A percentile compares a stretch with the other conserved stretches of the same genome.
Evolutionary conservation across 2,888 invertebrate species (phyloP).

Genomic region (Kuschelorhynchus macadamiae): DNA sequence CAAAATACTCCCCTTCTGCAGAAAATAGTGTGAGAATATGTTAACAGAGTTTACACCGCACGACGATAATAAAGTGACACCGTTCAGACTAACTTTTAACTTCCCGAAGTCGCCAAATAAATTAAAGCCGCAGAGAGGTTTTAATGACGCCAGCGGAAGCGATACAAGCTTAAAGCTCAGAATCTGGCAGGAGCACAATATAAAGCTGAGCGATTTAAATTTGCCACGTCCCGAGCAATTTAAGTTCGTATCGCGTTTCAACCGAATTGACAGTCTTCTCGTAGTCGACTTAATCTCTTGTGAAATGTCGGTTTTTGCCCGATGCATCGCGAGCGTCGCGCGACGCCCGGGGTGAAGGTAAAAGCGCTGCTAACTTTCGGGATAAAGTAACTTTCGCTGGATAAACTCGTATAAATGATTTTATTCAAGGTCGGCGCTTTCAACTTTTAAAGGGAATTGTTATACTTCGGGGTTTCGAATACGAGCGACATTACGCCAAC

Average conservation of each 20-base stretch:
- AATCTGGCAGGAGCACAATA: constrained; percentile 43
- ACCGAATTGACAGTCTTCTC: constrained; percentile 54
- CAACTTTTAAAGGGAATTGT: constrained; percentile 13
- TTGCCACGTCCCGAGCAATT: constrained; percentile 46
- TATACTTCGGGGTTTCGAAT: too few species aligned
- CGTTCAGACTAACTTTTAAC: constrained; percentile 20
- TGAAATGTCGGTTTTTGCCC: constrained; percentile 57
- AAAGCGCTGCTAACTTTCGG: constrained; percentile 54
- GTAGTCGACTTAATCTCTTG: constrained; percentile 55
- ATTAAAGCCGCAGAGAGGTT: constrained; percentile 35
- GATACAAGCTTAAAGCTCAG: constrained; percentile 40
- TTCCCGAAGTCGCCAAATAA: constrained; percentile 38
- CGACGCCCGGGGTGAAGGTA: constrained; percentile 50
- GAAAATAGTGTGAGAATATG: background rate
- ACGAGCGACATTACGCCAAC: too few species aligned
- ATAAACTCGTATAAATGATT: constrained; percentile 39
- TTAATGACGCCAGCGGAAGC: constrained; percentile 39
- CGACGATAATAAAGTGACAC: constrained; percentile 10
- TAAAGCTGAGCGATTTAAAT: constrained; percentile 46
- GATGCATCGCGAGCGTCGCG: constrained; percentile 25
- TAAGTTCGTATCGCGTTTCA: constrained; percentile 46
- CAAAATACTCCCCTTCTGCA: too few species aligned
- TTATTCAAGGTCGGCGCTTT: constrained; percentile 21
- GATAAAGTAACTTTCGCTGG: constrained; percentile 42
- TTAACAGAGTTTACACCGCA: constrained; percentile 12